phyloP scores from a whole-genome alignment of 2,888 invertebrate genomes.

The Parasteatoda lunata region DNA sequence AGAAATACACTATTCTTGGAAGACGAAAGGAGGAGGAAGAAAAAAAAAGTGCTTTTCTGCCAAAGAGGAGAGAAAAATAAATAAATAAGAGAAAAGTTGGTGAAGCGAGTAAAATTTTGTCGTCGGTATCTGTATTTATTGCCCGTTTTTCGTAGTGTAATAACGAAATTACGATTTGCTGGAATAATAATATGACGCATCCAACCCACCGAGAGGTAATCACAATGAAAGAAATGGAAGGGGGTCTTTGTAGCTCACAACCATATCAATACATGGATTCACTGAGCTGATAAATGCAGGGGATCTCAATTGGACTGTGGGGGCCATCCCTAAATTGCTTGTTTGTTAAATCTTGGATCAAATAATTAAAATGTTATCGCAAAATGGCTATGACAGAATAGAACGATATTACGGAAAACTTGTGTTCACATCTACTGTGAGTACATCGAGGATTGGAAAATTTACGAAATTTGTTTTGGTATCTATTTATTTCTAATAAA shows the following conservation, averaged over 20 bases:
- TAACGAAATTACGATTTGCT: constrained; percentile 54
- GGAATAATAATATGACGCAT: constrained; percentile 51
- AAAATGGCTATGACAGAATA: too few species aligned
- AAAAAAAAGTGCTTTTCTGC: background rate
- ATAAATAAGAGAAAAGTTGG: constrained; percentile 4
- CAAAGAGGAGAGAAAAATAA: constrained; percentile 5
- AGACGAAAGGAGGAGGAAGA: background rate
- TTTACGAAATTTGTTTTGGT: too few species aligned
- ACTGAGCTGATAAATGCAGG: constrained; percentile 58
- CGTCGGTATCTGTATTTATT: constrained; percentile 59
- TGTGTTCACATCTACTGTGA: too few species aligned
- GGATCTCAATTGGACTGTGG: constrained; percentile 31
- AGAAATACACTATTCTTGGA: constrained; percentile 26
- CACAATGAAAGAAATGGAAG: constrained; percentile 66
- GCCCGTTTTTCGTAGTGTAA: constrained; percentile 58
- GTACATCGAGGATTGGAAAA: too few species aligned
- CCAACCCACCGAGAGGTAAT: constrained; percentile 50
- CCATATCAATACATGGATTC: constrained; percentile 43
- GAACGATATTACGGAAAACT: too few species aligned
- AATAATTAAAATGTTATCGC: too few species aligned
- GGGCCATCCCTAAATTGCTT: background rate
- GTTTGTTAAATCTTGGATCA: too few species aligned
- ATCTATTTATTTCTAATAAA: too few species aligned
- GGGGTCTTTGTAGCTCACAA: constrained; percentile 52
- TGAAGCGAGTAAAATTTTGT: constrained; percentile 18